Conservation (phyloP, 2,797 vertebrate genomes). For the Pseudotriccus pelzelni region DNA sequence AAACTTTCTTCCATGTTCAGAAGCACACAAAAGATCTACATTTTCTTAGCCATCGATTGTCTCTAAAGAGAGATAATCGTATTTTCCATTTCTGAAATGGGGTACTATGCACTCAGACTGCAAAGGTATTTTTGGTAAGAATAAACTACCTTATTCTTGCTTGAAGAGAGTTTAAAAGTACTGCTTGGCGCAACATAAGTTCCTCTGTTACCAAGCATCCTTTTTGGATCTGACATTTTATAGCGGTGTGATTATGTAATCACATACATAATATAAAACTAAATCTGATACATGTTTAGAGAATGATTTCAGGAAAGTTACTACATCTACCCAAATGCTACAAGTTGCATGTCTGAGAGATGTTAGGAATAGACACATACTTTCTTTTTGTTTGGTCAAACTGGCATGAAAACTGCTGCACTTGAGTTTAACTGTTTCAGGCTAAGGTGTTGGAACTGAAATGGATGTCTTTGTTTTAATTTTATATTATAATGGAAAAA, state of each 20-base stretch:
- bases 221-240: conserved; percentile 2
- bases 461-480: neutral
- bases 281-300: neutral
- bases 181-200: neutral
- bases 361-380: neutral
- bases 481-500: neutral
- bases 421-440: neutral
- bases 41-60: neutral
- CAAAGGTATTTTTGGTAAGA: neutral
- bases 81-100: neutral
- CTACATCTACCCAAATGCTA: neutral
- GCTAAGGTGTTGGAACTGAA: neutral
- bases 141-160: neutral
- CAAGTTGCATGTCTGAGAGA: neutral
- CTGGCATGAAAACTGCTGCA: neutral
- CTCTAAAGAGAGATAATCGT: neutral
- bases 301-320: neutral
- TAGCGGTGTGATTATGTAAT: neutral
- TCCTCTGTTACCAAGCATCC: neutral
- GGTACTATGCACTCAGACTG: neutral
- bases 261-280: neutral
- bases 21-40: neutral
- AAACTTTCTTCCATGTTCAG: neutral
- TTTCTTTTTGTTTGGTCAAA: neutral
- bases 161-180: neutral